Conservation (phyloP, 92 coral and sea anemone species). For the Zoanthus solanderi region DNA sequence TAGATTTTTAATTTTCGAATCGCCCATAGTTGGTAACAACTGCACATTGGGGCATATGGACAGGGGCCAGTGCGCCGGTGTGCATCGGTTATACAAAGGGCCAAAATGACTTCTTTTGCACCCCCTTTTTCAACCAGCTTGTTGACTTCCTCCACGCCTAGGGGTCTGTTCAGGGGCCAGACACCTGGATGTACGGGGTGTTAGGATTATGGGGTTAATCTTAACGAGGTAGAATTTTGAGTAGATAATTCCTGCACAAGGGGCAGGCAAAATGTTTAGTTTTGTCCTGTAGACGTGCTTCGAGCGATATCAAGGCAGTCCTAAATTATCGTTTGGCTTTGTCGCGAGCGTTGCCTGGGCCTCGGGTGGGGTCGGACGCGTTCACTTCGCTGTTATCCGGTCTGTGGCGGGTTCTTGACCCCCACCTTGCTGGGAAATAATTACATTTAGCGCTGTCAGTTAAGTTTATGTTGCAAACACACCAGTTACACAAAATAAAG, state of each 20-base stretch:
- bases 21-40: conserved; percentile 12
- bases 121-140: background rate
- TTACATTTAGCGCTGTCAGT: background rate
- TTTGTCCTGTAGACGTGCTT: background rate
- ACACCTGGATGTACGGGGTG: background rate
- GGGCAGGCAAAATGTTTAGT: background rate
- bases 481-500: background rate
- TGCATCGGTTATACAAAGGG: background rate
- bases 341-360: conserved; percentile 15
- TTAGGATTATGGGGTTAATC: background rate
- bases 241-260: conserved; percentile 11
- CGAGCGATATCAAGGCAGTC: background rate
- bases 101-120: background rate
- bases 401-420: background rate
- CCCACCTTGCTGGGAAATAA: background rate
- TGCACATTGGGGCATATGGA: conserved; percentile 3
- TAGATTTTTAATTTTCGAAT: background rate
- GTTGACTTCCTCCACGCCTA: background rate
- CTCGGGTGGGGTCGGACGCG: conserved; percentile 16
- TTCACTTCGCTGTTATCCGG: conserved; percentile 10
- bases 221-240: conserved; percentile 16
- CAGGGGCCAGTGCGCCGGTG: conserved; percentile 23
- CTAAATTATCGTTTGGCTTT: background rate
- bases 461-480: background rate
- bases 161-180: conserved; percentile 11